Conservation (phyloP, 2,888 invertebrate species). For the Drosophila putrida region DNA sequence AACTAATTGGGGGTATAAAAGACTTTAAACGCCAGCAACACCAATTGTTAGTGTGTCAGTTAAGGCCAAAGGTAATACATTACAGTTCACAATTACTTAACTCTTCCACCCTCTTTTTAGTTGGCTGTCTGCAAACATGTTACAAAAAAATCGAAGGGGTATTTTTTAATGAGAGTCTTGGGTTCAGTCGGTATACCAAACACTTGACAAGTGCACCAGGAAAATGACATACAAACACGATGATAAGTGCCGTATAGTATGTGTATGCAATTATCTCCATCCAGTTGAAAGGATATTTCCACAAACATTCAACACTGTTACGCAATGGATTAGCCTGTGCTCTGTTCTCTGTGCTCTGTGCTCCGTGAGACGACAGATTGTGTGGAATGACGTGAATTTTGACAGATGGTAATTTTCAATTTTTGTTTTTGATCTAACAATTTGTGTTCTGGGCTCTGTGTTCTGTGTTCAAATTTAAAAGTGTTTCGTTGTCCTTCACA, state of each 20-base stretch:
- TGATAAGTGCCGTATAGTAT: conserved; percentile 48
- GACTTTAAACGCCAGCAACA: conserved; percentile 52
- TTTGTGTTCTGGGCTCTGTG: conserved; percentile 57
- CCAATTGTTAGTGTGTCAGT: conserved; percentile 52
- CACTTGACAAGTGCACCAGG: conserved; percentile 75
- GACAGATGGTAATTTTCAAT: conserved; percentile 84
- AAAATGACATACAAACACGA: conserved; percentile 57
- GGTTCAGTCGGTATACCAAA: conserved; percentile 70
- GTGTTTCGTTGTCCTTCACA: conserved; percentile 76
- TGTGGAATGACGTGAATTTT: conserved; percentile 80
- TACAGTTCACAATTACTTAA: conserved; percentile 72
- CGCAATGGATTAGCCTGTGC: conserved; percentile 57
- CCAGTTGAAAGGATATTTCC: conserved; percentile 39
- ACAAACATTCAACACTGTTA: conserved; percentile 51
- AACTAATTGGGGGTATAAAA: conserved; percentile 85
- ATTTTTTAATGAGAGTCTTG: conserved; percentile 67
- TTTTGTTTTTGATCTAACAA: conserved; percentile 82
- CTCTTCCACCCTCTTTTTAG: conserved; percentile 37
- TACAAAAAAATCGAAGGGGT: conserved; percentile 46
- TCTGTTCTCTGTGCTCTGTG: background rate
- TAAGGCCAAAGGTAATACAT: conserved; percentile 70
- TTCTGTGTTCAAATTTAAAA: conserved; percentile 58
- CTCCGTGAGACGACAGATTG: conserved; percentile 51
- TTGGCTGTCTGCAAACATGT: conserved; percentile 40
- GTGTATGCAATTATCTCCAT: conserved; percentile 59